Evolutionary conservation across 2,888 invertebrate species (phyloP).

Genomic region (Ellobium chinense): DNA sequence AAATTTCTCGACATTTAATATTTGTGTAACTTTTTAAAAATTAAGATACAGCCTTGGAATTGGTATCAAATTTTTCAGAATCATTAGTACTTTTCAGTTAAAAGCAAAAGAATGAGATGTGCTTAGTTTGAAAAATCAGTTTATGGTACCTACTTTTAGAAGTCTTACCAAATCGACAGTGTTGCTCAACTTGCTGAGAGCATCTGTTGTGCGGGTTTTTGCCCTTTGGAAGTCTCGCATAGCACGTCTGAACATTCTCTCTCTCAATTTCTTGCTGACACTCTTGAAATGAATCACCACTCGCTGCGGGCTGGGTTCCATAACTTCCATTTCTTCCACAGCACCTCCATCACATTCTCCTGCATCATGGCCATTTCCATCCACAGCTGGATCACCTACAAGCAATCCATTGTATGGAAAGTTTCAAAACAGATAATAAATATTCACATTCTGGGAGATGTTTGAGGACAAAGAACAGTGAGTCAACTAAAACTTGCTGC

Average conservation of each 20-base stretch:
- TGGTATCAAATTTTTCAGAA: too few species aligned
- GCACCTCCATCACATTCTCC: neutral
- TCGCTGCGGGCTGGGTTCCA: slow-evolving; percentile 61
- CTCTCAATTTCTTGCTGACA: slow-evolving; percentile 67
- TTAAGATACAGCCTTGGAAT: too few species aligned
- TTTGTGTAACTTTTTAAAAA: too few species aligned
- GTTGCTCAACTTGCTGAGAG: slow-evolving; percentile 66
- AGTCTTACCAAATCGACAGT: slow-evolving; percentile 74
- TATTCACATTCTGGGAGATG: too few species aligned
- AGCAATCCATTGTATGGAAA: too few species aligned
- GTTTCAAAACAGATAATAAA: neutral
- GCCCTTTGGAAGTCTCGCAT: slow-evolving; percentile 66
- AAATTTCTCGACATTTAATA: too few species aligned
- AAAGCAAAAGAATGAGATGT: neutral
- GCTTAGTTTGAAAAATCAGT: too few species aligned
- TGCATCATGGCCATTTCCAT: neutral
- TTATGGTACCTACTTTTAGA: too few species aligned
- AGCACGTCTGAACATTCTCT: slow-evolving; percentile 70
- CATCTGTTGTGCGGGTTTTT: slow-evolving; percentile 66
- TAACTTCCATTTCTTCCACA: slow-evolving; percentile 45
- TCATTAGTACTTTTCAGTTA: neutral
- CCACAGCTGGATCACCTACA: slow-evolving; percentile 18
- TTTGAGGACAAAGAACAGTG: too few species aligned
- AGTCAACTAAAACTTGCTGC: too few species aligned
- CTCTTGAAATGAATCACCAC: slow-evolving; percentile 43